Percentiles rank a stretch among this genome's conserved stretches.
Conservation (phyloP, 1,140 invertebrate species). For the Magallana angulata region DNA sequence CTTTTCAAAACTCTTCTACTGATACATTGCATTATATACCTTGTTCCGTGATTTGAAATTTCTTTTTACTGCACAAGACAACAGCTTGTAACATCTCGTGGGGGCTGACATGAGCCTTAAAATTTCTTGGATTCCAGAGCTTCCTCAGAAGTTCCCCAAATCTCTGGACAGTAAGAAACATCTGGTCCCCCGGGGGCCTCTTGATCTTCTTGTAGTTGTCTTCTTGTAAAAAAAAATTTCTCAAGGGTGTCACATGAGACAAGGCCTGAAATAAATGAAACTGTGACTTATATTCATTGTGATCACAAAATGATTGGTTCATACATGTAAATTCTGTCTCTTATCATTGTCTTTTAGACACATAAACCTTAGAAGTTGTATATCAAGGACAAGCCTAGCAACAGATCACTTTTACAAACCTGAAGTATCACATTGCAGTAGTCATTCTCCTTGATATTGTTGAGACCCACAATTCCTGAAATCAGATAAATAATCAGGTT, state of each 20-base stretch:
- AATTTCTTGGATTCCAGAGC: slow-evolving; percentile 99
- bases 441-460: slow-evolving; percentile 97
- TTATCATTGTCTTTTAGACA: too few species aligned
- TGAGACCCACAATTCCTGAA: slow-evolving; percentile 92
- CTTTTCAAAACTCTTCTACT: too few species aligned
- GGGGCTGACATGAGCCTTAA: slow-evolving; percentile 99
- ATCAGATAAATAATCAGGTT: slow-evolving; percentile 47
- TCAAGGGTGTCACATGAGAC: slow-evolving; percentile 94
- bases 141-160: slow-evolving; percentile 99
- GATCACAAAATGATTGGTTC: too few species aligned
- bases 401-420: slow-evolving; percentile 80
- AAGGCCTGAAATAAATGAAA: slow-evolving; percentile 85
- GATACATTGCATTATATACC: slow-evolving; percentile 81
- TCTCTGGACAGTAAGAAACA: slow-evolving; percentile 93
- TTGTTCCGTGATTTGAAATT: slow-evolving; percentile 99
- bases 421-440: slow-evolving; percentile 99
- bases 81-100: slow-evolving; percentile 99
- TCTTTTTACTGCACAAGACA: slow-evolving; percentile 98
- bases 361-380: too few species aligned
- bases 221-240: slow-evolving; percentile 97
- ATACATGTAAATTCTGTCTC: too few species aligned
- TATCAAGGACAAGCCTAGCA: too few species aligned
- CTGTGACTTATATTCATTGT: too few species aligned
- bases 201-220: slow-evolving; percentile 94
- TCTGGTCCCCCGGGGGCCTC: slow-evolving; percentile 89